Evolutionary conservation across 2,888 invertebrate genomes (phyloP).

Genomic region (Sarcophaga rosellei): DNA sequence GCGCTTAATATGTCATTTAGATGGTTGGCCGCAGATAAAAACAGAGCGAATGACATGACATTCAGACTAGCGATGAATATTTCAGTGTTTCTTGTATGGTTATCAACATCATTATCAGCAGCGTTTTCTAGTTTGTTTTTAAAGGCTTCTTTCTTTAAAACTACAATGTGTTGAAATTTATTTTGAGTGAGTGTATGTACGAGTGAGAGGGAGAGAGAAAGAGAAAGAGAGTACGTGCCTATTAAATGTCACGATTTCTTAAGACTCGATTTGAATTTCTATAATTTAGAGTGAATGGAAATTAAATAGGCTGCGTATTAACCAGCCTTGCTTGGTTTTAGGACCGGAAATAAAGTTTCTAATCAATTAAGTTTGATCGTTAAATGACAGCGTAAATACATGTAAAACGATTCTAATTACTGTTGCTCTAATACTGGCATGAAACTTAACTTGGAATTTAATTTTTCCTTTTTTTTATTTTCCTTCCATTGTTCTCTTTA

Average conservation of each 20-base stretch:
- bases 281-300: constrained; percentile 68
- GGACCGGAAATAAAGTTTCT: constrained; percentile 72
- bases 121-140: constrained; percentile 56
- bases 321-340: constrained; percentile 5
- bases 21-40: constrained; percentile 79
- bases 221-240: constrained; percentile 45
- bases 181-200: not conserved
- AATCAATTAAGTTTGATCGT: constrained; percentile 75
- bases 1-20: constrained; percentile 81
- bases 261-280: constrained; percentile 60
- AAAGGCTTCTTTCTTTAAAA: constrained; percentile 11
- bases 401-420: constrained; percentile 71
- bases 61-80: constrained; percentile 4
- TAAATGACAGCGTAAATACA: constrained; percentile 74
- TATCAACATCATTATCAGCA: constrained; percentile 55
- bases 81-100: constrained; percentile 52
- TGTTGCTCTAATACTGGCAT: constrained; percentile 19
- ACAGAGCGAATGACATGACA: constrained; percentile 60
- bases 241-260: constrained; percentile 64
- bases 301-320: constrained; percentile 31
- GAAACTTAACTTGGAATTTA: constrained; percentile 18
- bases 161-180: not conserved
- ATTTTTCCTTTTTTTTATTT: constrained; percentile 10
- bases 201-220: not conserved
- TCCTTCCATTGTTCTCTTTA: constrained; percentile 18